Evolutionary conservation across 2,113 vertebrate species (phyloP), one percentile per base, ranked within the genome.

Genomic region (Pogona vitticeps): DNA sequence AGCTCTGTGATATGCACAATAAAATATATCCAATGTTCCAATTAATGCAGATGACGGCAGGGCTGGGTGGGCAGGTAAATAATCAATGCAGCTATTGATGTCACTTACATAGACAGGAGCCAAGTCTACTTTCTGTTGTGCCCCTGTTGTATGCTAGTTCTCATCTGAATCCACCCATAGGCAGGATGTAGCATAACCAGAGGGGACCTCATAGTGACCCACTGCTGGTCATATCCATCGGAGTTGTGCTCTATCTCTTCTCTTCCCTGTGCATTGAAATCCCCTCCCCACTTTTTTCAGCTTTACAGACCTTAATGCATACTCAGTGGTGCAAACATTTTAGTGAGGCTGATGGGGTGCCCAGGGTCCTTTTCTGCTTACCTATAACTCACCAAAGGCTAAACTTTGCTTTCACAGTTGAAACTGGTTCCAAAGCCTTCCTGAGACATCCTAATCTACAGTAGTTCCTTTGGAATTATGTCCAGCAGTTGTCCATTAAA

Each of bases 401-500:
- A 91, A 89, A 61, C 59, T 88, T 77, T 90, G 33, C 90, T 94
- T 89, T 90, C 92, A 72, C 42, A 87, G 56, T 36, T 78, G 73
- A 91, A 63, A 88, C 10, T 36, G 88, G 5, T 91, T 92, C 87
- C 86, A 85, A 94, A 94, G 84, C 75, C 89, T 91, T 94, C 84
- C 85, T 91, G 42, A 46, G 87, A 82, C 75, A 89, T 28, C 84
- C 77, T 83, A 91, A 78, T 10, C 14, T 86, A 89, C 88, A 91
- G 91, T 88, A 91, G 88, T 94, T 92, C 86, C 86, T 91, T 90
- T 85, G 88, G 91, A 95, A 93, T 92, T 91, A 94, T 90, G 94
- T 91, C 95, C 76, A 73, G 92, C 92, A 89, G 93, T 95, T 96
- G 94, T 94, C 94, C 93, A 88, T 91, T 93, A 94, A 95, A 86